These are phyloP conservation scores for Malurus leucopterus DNA, from an alignment of 2,797 vertebrate species.

Conservation along the genomic window DNA sequence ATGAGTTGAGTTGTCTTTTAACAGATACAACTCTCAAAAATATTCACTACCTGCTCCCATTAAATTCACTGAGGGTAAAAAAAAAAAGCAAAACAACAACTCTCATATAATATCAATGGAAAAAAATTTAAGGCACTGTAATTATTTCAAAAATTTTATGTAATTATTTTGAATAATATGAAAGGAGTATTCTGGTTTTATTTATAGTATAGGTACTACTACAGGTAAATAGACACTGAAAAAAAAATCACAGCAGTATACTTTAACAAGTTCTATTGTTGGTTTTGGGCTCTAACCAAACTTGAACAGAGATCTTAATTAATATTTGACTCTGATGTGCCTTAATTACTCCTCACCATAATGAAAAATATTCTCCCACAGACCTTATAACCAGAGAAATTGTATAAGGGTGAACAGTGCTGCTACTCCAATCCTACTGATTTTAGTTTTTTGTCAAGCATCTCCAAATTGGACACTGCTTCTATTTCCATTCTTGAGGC, in stretches of 20 bases:
- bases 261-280: background rate
- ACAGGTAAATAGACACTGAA: background rate
- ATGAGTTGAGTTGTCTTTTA: background rate
- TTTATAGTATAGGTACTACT: background rate
- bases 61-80: background rate
- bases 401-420: background rate
- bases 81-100: background rate
- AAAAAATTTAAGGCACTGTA: background rate
- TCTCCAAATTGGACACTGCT: background rate
- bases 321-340: background rate
- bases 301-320: background rate
- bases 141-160: background rate
- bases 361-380: background rate
- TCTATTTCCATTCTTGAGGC: background rate
- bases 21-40: background rate
- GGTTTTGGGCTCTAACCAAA: background rate
- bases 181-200: background rate
- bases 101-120: background rate
- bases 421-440: background rate
- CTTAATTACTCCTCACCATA: background rate
- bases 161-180: background rate
- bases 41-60: background rate
- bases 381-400: background rate
- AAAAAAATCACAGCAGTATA: background rate
- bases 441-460: background rate